These are phyloP conservation scores for Phocoena phocoena DNA, from an alignment of 2,113 vertebrate species.

Conservation along the genomic window DNA sequence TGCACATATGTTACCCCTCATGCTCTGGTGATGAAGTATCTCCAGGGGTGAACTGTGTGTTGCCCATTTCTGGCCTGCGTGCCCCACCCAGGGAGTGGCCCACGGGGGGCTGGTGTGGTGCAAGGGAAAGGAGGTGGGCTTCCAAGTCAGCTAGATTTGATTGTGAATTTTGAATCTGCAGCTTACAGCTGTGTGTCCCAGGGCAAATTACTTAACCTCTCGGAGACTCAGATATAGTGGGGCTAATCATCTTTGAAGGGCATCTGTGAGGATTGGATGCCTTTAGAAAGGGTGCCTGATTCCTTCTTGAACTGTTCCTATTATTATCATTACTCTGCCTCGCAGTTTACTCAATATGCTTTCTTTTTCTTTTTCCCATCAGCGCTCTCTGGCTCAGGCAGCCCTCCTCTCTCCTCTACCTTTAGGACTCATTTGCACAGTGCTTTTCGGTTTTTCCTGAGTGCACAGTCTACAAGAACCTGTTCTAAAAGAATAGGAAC, in stretches of 20 bases:
- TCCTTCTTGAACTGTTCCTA: accelerated
- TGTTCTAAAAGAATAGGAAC: not conserved
- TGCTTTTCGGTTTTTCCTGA: not conserved
- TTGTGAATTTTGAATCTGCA: not conserved
- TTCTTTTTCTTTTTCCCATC: accelerated
- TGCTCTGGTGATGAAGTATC: not conserved
- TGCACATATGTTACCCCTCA: accelerated
- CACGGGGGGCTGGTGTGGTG: not conserved
- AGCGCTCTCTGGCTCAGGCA: accelerated
- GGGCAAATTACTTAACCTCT: not conserved
- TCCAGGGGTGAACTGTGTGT: not conserved
- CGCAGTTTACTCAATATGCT: accelerated
- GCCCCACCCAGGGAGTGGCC: not conserved
- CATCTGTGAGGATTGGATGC: not conserved
- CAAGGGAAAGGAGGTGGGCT: not conserved
- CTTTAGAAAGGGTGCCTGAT: not conserved
- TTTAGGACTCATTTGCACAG: not conserved
- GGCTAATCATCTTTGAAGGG: not conserved
- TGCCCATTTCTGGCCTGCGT: not conserved
- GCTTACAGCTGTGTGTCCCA: not conserved
- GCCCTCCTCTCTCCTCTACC: not conserved
- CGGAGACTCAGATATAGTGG: not conserved
- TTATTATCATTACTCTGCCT: accelerated
- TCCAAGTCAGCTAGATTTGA: not conserved
- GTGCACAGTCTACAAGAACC: not conserved